Percentiles rank a stretch among this genome's conserved stretches.
Conservation (phyloP, 2,797 vertebrate genomes). For the Fundulus diaphanus region DNA sequence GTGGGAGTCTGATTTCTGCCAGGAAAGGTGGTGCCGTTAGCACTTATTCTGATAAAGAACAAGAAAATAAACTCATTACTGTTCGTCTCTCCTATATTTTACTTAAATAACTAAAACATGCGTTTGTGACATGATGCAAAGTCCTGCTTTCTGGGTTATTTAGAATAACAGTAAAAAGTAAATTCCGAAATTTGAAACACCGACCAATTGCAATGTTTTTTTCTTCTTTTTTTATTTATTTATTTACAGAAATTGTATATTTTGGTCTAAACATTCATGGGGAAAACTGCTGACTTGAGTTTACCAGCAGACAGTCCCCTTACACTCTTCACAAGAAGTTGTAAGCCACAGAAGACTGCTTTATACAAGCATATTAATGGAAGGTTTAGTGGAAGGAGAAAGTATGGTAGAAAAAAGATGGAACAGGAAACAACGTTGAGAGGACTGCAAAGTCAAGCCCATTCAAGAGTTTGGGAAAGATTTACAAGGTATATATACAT, state of each 20-base stretch:
- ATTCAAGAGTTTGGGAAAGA: not conserved
- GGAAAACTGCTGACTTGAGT: too few relatives aligned
- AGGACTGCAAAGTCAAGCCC: not conserved
- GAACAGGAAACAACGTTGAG: too few relatives aligned
- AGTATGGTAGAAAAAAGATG: too few relatives aligned
- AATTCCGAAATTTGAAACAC: not conserved
- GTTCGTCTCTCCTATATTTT: conserved; percentile 11
- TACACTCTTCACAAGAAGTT: too few relatives aligned
- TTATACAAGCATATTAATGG: too few relatives aligned
- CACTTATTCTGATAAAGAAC: conserved; percentile 79
- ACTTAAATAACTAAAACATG: conserved; percentile 16
- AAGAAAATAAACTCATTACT: conserved; percentile 31
- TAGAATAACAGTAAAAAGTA: not conserved
- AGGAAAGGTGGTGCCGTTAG: conserved; percentile 77
- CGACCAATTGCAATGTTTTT: too few relatives aligned
- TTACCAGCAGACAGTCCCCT: too few relatives aligned
- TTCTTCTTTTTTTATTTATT: too few relatives aligned
- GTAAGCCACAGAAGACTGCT: too few relatives aligned
- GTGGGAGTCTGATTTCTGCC: conserved; percentile 75
- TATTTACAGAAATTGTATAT: too few relatives aligned
- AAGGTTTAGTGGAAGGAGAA: too few relatives aligned
- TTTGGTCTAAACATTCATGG: too few relatives aligned
- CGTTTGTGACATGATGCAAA: not conserved
- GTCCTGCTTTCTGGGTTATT: not conserved
- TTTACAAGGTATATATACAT: not conserved